These are phyloP conservation scores for Hippoglossus hippoglossus DNA, from an alignment of 2,797 vertebrate genomes.

Conservation along the genomic window DNA sequence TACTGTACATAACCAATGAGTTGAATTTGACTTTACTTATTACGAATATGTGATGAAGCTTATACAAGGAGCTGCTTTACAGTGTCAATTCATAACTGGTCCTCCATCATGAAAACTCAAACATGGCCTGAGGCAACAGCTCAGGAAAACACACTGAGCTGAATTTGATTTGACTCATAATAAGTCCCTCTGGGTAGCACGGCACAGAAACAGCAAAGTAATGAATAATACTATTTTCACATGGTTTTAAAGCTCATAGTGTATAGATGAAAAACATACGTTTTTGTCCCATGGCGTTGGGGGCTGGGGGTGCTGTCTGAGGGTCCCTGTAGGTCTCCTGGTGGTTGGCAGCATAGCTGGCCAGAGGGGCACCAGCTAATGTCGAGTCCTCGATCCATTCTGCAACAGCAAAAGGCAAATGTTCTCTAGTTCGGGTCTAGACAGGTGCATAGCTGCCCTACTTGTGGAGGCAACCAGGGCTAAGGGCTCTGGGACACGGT, in stretches of 20 bases:
- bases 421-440: slow-evolving; percentile 67
- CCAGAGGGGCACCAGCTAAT: slow-evolving; percentile 88
- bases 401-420: slow-evolving; percentile 80
- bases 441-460: slow-evolving; percentile 45
- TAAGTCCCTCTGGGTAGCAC: slow-evolving; percentile 51
- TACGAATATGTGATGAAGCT: slow-evolving; percentile 26
- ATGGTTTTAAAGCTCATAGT: background rate
- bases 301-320: slow-evolving; percentile 75
- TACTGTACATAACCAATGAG: slow-evolving; percentile 14
- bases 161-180: slow-evolving; percentile 46
- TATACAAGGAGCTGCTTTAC: slow-evolving; percentile 30
- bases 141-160: slow-evolving; percentile 49
- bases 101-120: slow-evolving; percentile 45
- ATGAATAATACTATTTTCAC: slow-evolving; percentile 7
- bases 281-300: slow-evolving; percentile 82
- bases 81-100: slow-evolving; percentile 34
- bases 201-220: slow-evolving; percentile 22
- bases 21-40: background rate
- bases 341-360: slow-evolving; percentile 90
- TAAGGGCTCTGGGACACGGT: slow-evolving; percentile 2
- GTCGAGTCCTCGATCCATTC: slow-evolving; percentile 96
- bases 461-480: slow-evolving; percentile 23
- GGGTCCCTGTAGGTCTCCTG: slow-evolving; percentile 93
- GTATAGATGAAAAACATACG: slow-evolving; percentile 70
- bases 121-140: slow-evolving; percentile 34